Evolutionary conservation across 2,888 invertebrate genomes (phyloP), one percentile per base, ranked within the genome.

Genomic region (Spialia ferax): DNA sequence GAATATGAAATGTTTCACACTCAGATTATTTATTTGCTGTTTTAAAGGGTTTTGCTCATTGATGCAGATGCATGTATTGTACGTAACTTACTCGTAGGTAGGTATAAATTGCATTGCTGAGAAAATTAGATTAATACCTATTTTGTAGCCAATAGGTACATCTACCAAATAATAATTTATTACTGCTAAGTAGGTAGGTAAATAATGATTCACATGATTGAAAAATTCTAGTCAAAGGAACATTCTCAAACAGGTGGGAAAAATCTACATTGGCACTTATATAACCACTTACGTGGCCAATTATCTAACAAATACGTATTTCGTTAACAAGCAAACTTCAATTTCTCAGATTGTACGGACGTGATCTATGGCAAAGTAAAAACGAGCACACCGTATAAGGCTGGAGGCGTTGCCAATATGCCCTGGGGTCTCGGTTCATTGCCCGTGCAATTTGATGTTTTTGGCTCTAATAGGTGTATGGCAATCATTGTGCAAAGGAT

Each of bases 241-340:
- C 52, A 26, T 29, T 54, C 23, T 11, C 54, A n/a, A 11, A 29
- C 18, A n/a, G 23, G 59, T 62, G 61, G 29, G 50, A 63, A 56
- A 45, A 56, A 29, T 63, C 55, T 26, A 63, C 55, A 63, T 29
- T 56, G 56, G 55, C n/a, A 11, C 22, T 64, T 64, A 64, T 13
- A 26, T 64, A 64, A 56, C 45, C 56, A 57, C 45, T 38, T 57
- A 32, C 48, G 32, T 23, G 20, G 26, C 22, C 48, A 57, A 57
- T 64, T 64, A 64, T 7, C 35, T 64, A 64, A 64, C 35, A 56
- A 56, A 57, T 57, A 57, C 35, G 56, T 63, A 29, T 55, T 63
- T 55, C 55, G 26, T 18, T 63, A 63, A 55, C 42, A 26, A 61
- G 42, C 42, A 42, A 29, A 63, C 56, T 48, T 29, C 45, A 64